These are phyloP conservation scores for Chrysotoxum bicinctum DNA, from an alignment of 2,888 invertebrate genomes.

Conservation along the genomic window DNA sequence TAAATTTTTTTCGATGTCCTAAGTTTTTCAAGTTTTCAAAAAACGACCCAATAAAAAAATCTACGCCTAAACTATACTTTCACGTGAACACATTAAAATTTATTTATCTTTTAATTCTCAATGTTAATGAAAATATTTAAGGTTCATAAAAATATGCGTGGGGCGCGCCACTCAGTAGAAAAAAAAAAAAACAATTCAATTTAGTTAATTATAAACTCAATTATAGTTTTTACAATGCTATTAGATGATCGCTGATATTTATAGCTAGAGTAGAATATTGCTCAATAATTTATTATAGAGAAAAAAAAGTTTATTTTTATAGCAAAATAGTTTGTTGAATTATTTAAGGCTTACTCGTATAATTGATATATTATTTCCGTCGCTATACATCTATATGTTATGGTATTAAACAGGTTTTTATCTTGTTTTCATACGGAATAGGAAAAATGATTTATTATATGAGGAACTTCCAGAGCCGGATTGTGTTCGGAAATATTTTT, in stretches of 20 bases:
- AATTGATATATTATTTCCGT: slow-evolving; percentile 61
- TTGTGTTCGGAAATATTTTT: background rate
- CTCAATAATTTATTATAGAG: slow-evolving; percentile 50
- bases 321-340: slow-evolving; percentile 58
- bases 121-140: slow-evolving; percentile 65
- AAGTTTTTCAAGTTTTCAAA: slow-evolving; percentile 27
- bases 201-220: slow-evolving; percentile 43
- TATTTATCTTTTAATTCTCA: slow-evolving; percentile 41
- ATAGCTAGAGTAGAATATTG: slow-evolving; percentile 39
- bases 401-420: slow-evolving; percentile 43
- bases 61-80: background rate
- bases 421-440: slow-evolving; percentile 21
- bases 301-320: slow-evolving; percentile 48
- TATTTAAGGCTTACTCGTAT: slow-evolving; percentile 57
- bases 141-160: slow-evolving; percentile 65
- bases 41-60: background rate
- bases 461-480: background rate
- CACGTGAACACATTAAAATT: background rate
- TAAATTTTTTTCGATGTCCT: slow-evolving; percentile 30
- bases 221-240: slow-evolving; percentile 56
- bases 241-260: slow-evolving; percentile 58
- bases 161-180: slow-evolving; percentile 13
- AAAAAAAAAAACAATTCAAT: slow-evolving; percentile 31
- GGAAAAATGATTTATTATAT: slow-evolving; percentile 43
- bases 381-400: slow-evolving; percentile 12